Evolutionary conservation across 1,140 invertebrate species (phyloP), one percentile per base, ranked within the genome.

Genomic region (Trichoplusia ni): DNA sequence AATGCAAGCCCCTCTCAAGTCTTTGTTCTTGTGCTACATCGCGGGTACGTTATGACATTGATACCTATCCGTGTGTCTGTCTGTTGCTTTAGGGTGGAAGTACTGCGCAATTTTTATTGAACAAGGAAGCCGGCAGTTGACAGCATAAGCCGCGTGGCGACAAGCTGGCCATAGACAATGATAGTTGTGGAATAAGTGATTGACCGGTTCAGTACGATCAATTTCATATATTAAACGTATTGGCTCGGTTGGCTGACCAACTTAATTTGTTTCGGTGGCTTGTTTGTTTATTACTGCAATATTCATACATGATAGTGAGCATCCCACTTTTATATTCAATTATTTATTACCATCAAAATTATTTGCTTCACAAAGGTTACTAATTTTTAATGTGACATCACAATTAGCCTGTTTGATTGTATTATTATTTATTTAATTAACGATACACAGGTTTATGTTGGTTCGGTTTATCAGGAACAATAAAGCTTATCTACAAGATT

Each of bases 1-100:
- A 81, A 84, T 76, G 73, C 69, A 66, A 47, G 40, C 40, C 27
- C 23, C 9, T 56, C 47, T 33, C 44, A 37, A 18, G 18, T 19
- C 33, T 44, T 62, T 62, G 60, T 62, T 62, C 21, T 25, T 25
- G 31, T 38, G 31, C 18, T 25, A 25, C 19, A 44, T 16, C 35
- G 25, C 16, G 54, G 6, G n/a, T 33, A 19, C 54, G 37, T 59
- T 33, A 44, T 31, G 21, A 40, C 25, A 59, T 33, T 44, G 38
- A 59, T 59, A 44, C 19, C 21, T 46, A 23, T 46, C 3, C 46
- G 11, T 27, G n/a, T n/a, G n/a, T 47, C 44, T 47, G 44, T 13
- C 21, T 29, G 11, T 27, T 16, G 6, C 11, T 29, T 47, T 27
- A 29, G 23, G 44, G n/a, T 47, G n/a, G n/a, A 14, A 13, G 9